Conservation (phyloP, 2,113 vertebrate genomes). For the Lanius ludovicianus region DNA sequence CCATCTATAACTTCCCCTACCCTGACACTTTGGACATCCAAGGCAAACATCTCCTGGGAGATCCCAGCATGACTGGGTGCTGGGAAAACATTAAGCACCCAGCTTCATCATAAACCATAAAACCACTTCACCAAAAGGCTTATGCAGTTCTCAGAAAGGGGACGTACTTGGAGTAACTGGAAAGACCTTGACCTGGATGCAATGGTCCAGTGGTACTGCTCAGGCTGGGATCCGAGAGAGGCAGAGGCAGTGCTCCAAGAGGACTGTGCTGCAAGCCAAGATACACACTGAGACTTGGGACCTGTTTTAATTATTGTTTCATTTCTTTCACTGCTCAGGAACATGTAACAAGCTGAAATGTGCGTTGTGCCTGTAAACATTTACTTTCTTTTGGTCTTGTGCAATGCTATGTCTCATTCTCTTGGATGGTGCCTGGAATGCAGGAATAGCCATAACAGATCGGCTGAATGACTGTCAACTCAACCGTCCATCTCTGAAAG, state of each 20-base stretch:
- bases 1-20: neutral
- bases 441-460: conserved; percentile 38
- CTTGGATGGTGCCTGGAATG: conserved; percentile 60
- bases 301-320: conserved; percentile 69
- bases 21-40: neutral
- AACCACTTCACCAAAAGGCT: neutral
- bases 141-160: conserved; percentile 58
- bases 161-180: conserved; percentile 27
- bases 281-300: conserved; percentile 69
- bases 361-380: conserved; percentile 67
- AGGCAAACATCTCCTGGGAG: neutral
- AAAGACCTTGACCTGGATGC: conserved; percentile 58
- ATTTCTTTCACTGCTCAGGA: conserved; percentile 65
- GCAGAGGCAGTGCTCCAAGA: conserved; percentile 42
- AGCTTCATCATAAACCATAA: neutral
- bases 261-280: neutral
- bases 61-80: neutral
- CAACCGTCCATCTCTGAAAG: neutral
- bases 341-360: conserved; percentile 65
- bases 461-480: neutral
- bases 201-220: conserved; percentile 47
- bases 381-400: conserved; percentile 64
- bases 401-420: conserved; percentile 58
- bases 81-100: neutral
- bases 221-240: conserved; percentile 39